These are phyloP conservation scores for Aeoliscus strigatus DNA, from an alignment of 2,797 vertebrate species.

Conservation along the genomic window DNA sequence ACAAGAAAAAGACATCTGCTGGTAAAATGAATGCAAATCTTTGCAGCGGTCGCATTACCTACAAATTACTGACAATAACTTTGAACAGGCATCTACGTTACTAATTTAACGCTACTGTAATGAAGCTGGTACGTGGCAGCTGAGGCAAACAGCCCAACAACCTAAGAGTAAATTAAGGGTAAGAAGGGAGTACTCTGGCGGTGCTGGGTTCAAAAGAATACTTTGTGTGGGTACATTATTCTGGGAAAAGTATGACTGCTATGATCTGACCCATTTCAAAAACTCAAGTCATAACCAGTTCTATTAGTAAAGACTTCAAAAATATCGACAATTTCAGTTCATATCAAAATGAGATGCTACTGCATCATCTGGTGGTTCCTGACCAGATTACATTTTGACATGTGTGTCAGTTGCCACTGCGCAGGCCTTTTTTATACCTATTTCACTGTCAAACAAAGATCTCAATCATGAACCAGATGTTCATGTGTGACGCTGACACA, in stretches of 20 bases:
- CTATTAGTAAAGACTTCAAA: constrained; percentile 1
- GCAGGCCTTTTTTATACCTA: constrained; percentile 42
- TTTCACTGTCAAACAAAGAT: constrained; percentile 28
- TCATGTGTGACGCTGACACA: constrained; percentile 35
- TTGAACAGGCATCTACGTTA: constrained; percentile 27
- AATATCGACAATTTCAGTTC: no score
- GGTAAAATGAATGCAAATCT: constrained; percentile 8
- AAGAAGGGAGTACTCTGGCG: no score
- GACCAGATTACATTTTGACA: constrained; percentile 20
- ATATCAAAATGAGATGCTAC: not conserved
- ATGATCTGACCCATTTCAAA: not conserved
- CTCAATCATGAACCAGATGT: constrained; percentile 42
- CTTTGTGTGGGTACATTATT: no score
- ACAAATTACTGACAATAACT: constrained; percentile 17
- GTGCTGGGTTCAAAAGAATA: no score
- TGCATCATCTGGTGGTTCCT: constrained; percentile 14
- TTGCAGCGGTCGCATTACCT: constrained; percentile 9
- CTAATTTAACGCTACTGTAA: constrained; percentile 41
- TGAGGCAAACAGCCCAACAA: constrained; percentile 7
- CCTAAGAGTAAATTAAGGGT: constrained; percentile 5
- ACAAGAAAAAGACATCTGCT: not conserved
- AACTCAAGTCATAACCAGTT: not conserved
- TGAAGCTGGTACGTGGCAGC: constrained; percentile 24
- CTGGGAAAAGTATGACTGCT: not conserved
- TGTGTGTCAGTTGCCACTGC: constrained; percentile 20